phyloP scores from a whole-genome alignment of 2,888 invertebrate genomes.

The Saturnia pavonia region DNA sequence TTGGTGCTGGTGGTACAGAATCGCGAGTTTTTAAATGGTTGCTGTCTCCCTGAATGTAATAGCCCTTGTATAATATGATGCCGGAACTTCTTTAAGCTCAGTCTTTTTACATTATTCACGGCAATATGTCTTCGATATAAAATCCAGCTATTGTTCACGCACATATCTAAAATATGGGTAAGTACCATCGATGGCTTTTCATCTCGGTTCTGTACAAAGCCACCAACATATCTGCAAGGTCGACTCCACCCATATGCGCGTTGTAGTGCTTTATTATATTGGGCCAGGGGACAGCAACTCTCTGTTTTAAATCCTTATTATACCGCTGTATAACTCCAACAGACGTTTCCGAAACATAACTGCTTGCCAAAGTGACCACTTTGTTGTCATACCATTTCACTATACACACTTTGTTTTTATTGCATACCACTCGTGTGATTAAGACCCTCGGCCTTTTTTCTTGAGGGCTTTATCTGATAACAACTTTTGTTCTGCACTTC shows the following conservation, averaged over 20 bases:
- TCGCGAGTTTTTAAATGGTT: too few relatives aligned
- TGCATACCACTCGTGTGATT: too few relatives aligned
- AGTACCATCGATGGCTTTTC: conserved; percentile 28
- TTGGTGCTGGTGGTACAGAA: conserved; percentile 26
- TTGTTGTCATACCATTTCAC: too few relatives aligned
- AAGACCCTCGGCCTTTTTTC: too few relatives aligned
- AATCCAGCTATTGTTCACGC: conserved; percentile 23
- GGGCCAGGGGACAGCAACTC: conserved; percentile 21
- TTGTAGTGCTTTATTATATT: conserved; percentile 27
- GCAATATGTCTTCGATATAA: conserved; percentile 20
- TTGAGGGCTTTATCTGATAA: too few relatives aligned
- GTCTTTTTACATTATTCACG: conserved; percentile 20
- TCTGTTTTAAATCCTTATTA: too few relatives aligned
- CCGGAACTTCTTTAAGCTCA: conserved; percentile 25
- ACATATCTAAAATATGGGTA: conserved; percentile 27
- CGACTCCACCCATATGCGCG: conserved; percentile 27
- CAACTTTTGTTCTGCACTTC: too few relatives aligned
- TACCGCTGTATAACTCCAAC: not conserved
- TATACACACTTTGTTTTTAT: too few relatives aligned
- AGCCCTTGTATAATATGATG: conserved; percentile 21
- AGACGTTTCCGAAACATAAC: not conserved
- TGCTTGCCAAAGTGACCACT: conserved; percentile 19
- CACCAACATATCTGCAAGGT: conserved; percentile 22
- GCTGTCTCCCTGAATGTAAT: too few relatives aligned
- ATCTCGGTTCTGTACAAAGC: conserved; percentile 24